Base-by-base conservation (phyloP, 2,113 vertebrate species). In the Xenotilapia leptura region DNA sequence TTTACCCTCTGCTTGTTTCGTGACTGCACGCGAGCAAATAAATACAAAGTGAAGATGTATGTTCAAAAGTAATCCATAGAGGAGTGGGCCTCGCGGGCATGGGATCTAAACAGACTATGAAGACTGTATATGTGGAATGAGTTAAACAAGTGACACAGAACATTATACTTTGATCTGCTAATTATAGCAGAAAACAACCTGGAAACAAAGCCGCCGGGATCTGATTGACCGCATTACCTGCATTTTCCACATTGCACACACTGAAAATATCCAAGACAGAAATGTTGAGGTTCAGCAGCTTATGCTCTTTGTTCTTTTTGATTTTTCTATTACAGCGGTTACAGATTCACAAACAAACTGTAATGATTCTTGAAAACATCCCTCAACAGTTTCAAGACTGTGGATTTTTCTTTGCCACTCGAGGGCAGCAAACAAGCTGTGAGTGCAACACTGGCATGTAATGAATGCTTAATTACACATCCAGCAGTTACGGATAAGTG, bases 141-240 rank as follows among this genome's bases (percentile, higher is more conserved):
- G 86, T 92, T 92, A 92, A 93, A 94, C 91, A 94, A 92, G 84
- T 91, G 92, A 83, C 86, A 92, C 83, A 79, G 88, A 92, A 86
- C 36, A 17, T 88, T 83, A 86, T n/a, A 88, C 92, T 95, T 95
- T 96, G 91, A 95, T 96, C 94, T 93, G 75, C 82, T 95, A 93
- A 94, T 95, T 94, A 89, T 83, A 82, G 83, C 89, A 82, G 90
- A 92, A 95, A 94, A 93, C 90, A 93, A 92, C 87, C 86, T 93
- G 90, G 92, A 84, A 92, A 77, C 26, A 6, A 82, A 81, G 65
- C 28, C 5, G 65, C 91, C 56, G 42, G 2, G 83, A 89, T 87
- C 81, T 45, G 68, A 83, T 56, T 68, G 82, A 89, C 38, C 9
- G 15, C 92, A 93, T 94, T 92, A 93, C 90, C 88, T 92, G 88